Conservation (phyloP, 1,140 invertebrate genomes). For the Kradibia gibbosae region DNA sequence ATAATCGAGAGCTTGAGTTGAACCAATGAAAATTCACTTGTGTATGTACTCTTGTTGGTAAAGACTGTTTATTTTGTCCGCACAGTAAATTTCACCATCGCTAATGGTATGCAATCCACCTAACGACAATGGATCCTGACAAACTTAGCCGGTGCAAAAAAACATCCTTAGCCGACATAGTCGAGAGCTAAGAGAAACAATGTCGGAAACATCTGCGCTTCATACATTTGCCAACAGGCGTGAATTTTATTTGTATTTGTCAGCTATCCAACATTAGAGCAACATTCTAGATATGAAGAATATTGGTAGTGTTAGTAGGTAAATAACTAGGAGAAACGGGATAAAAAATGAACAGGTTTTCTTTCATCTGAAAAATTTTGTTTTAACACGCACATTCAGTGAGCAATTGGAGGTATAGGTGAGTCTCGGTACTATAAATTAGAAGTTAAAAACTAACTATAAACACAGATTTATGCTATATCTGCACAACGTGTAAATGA, state of each 20-base stretch:
- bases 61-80: background rate
- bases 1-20: slow-evolving; percentile 11
- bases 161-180: background rate
- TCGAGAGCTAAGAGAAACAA: slow-evolving; percentile 16
- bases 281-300: background rate
- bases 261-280: background rate
- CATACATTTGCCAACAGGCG: background rate
- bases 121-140: slow-evolving; percentile 20
- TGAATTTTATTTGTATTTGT: slow-evolving; percentile 11
- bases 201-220: slow-evolving; percentile 24
- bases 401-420: background rate
- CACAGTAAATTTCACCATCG: background rate
- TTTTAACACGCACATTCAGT: background rate
- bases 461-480: too few species aligned
- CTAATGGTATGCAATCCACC: slow-evolving; percentile 23
- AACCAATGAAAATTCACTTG: background rate
- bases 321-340: background rate
- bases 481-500: too few species aligned
- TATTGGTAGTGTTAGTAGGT: background rate
- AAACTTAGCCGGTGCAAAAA: background rate
- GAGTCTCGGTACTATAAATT: background rate
- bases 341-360: background rate
- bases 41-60: background rate
- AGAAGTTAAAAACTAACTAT: too few species aligned
- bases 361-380: background rate